Evolutionary conservation across 2,113 vertebrate species (phyloP), one percentile per base, ranked within the genome.

Genomic region (Antidorcas marsupialis): DNA sequence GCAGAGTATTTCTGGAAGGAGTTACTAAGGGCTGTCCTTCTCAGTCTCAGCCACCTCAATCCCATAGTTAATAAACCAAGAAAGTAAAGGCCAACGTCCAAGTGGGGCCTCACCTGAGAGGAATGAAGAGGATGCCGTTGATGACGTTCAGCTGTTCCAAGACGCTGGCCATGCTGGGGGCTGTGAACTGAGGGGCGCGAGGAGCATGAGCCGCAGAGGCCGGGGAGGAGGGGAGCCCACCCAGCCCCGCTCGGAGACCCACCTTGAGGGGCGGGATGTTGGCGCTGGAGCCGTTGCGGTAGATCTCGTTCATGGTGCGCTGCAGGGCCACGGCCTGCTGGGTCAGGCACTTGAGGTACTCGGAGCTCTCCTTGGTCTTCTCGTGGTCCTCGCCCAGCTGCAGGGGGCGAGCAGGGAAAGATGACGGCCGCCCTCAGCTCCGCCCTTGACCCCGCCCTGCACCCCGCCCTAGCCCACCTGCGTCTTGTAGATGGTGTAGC

Each of bases 301-400:
- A 99, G 97, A 99, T 99, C 98, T 99, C 99, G 0, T 99, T 99
- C 99, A 99, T 99, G 95, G 99, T 99, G 98, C 99, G 99, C 98
- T 99, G 99, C 94, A 99, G 99, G 81, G 99, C 99, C 0, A 99
- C 99, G 0, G 99, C 99, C 95, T 99, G 99, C 98, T 99, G 99
- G 5, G 99, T 99, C 97, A 99, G 99, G 98, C 99, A 99, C 98
- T 99, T 99, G 98, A 99, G 98, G 98, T 99, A 99, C 98, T 99
- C 99, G 0, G 99, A 99, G 98, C 99, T 99, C 98, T 99, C 99
- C 99, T 99, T 99, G 94, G 99, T 99, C 99, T 99, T 99, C 94
- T 99, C 99, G 0, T 99, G 99, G 92, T 99, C 98, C 96, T 99
- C 99, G 7, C 99, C 99, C 76, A 99, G 99, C 99, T 99, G 62